Percentiles rank a stretch among this genome's conserved stretches.
Conservation (phyloP, 2,113 vertebrate species). For the Ictidomys tridecemlineatus region DNA sequence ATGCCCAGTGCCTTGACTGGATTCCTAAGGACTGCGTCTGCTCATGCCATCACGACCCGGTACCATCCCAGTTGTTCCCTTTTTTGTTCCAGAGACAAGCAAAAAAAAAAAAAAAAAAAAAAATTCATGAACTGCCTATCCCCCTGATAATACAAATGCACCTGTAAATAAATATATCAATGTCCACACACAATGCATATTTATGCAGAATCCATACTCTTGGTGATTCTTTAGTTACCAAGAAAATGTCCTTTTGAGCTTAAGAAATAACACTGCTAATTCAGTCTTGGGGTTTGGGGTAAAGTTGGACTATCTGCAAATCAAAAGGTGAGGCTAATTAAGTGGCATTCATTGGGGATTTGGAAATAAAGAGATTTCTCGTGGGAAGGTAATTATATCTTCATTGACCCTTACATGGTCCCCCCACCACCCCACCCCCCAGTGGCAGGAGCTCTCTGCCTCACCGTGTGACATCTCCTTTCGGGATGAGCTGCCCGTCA, state of each 20-base stretch:
- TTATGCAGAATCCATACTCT: conserved; percentile 8
- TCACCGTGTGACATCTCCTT: conserved; percentile 87
- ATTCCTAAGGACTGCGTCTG: conserved; percentile 2
- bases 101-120: no score
- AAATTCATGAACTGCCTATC: conserved; percentile 36
- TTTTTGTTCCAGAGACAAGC: conserved; percentile 57
- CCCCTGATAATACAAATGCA: background rate
- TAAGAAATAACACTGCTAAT: background rate
- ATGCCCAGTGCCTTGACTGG: background rate
- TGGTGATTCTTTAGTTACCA: background rate
- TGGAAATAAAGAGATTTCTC: conserved; percentile 68
- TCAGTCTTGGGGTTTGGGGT: conserved; percentile 45
- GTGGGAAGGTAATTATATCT: conserved; percentile 87
- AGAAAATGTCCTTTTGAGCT: background rate
- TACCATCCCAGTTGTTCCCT: background rate
- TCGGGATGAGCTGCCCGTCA: conserved; percentile 87
- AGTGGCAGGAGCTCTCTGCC: conserved; percentile 84
- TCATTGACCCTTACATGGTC: conserved; percentile 83
- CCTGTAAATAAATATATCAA: conserved; percentile 58
- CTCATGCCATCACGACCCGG: background rate
- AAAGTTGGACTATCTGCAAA: background rate
- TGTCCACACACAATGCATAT: background rate
- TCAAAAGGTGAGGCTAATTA: conserved; percentile 55
- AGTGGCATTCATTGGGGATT: background rate
- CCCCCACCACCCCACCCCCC: conserved; percentile 56